phyloP scores from a whole-genome alignment of 2,888 invertebrate species.

The Drosophila histrio region DNA sequence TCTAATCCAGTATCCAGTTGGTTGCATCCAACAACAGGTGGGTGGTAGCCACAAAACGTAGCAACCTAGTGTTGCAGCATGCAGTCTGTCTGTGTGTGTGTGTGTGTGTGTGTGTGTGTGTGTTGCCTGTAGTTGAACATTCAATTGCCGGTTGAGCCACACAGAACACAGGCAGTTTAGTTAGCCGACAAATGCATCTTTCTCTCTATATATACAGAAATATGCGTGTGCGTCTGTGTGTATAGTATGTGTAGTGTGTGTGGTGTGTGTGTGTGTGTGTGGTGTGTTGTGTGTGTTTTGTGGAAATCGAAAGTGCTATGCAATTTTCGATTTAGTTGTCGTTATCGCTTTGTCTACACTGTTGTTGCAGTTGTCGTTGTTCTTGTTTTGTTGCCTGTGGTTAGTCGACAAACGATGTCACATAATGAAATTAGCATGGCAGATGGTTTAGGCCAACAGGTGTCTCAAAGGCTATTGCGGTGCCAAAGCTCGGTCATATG shows the following conservation, averaged over 20 bases:
- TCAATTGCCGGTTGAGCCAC: conserved; percentile 37
- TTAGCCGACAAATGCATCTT: conserved; percentile 30
- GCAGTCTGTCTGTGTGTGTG: conserved; percentile 9
- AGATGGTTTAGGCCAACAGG: conserved; percentile 57
- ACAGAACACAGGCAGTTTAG: conserved; percentile 18
- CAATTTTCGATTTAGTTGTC: conserved; percentile 71
- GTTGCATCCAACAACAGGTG: conserved; percentile 68
- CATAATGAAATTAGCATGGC: conserved; percentile 71
- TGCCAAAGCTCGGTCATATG: conserved; percentile 25
- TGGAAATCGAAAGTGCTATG: conserved; percentile 70
- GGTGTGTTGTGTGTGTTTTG: conserved; percentile 14
- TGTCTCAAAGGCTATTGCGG: conserved; percentile 42
- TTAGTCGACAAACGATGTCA: conserved; percentile 36
- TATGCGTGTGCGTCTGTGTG: background rate
- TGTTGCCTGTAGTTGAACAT: conserved; percentile 24
- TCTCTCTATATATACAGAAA: background rate
- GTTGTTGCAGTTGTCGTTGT: conserved; percentile 41
- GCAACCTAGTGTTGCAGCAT: conserved; percentile 28
- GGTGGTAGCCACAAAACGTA: conserved; percentile 48
- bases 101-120: conserved; percentile 16
- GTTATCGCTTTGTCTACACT: conserved; percentile 38
- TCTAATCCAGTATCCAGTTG: conserved; percentile 75
- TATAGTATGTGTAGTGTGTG: conserved; percentile 16
- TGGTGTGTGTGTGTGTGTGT: background rate
- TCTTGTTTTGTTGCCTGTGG: conserved; percentile 55